Conservation (phyloP, 1,140 invertebrate species). For the Parapsyche elsis region DNA sequence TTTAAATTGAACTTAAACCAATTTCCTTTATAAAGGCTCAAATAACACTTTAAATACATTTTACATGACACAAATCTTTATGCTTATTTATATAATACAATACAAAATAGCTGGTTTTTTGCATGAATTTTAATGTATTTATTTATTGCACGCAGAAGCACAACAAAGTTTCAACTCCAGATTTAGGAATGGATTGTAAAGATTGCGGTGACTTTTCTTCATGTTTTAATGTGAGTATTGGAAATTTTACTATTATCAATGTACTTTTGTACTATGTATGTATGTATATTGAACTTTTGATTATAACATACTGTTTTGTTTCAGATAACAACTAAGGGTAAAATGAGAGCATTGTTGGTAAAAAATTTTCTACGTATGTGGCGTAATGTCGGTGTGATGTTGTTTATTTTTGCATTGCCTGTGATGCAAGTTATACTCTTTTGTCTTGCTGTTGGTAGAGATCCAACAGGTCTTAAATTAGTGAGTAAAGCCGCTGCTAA, state of each 20-base stretch:
- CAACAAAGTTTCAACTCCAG: constrained; percentile 67
- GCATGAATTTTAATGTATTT: constrained; percentile 9
- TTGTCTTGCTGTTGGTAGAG: constrained; percentile 92
- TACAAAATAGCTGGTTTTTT: not conserved
- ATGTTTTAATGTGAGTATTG: constrained; percentile 67
- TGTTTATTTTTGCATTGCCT: constrained; percentile 92
- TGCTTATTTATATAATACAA: not conserved
- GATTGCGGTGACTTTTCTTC: constrained; percentile 70
- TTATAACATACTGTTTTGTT: constrained; percentile 35
- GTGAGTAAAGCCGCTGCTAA: constrained; percentile 58
- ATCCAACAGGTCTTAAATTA: constrained; percentile 85
- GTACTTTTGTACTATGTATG: no score
- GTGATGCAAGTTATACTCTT: constrained; percentile 95
- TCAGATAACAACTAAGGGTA: constrained; percentile 73
- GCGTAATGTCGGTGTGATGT: constrained; percentile 91
- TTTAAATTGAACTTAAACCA: no score
- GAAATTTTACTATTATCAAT: constrained; percentile 9
- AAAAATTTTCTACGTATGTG: constrained; percentile 95
- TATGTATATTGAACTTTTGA: no score
- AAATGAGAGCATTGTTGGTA: constrained; percentile 83
- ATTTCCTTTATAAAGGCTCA: no score
- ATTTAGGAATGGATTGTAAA: constrained; percentile 68
- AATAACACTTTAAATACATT: not conserved
- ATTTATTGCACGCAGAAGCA: constrained; percentile 64
- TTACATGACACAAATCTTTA: no score